phyloP scores from a whole-genome alignment of 2,797 vertebrate species.

The Tokudaia muenninki region DNA sequence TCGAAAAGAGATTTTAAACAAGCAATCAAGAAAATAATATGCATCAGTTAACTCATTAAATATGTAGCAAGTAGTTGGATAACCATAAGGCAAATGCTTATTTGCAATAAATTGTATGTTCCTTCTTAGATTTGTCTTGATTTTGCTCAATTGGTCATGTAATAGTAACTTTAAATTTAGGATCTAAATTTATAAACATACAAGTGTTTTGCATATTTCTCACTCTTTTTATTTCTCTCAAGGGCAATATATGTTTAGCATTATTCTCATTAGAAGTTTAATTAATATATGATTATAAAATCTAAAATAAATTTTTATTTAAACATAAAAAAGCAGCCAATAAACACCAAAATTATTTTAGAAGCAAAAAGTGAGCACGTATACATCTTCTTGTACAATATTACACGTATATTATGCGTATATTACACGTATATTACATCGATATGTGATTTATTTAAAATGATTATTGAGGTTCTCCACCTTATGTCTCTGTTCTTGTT shows the following conservation, averaged over 20 bases:
- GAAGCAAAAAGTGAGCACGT: neutral
- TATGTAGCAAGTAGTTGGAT: conserved; percentile 82
- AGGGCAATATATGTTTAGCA: neutral
- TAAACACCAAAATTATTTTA: neutral
- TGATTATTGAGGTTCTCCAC: neutral
- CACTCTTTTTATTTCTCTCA: neutral
- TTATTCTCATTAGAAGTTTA: conserved; percentile 3
- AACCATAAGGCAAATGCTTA: conserved; percentile 85
- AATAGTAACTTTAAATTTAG: conserved; percentile 67
- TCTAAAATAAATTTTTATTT: conserved; percentile 18
- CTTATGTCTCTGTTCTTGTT: neutral
- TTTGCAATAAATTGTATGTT: conserved; percentile 81
- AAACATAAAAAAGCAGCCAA: neutral
- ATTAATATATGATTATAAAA: neutral
- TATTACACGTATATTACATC: neutral
- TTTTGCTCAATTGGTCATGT: conserved; percentile 71
- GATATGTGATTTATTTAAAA: conserved; percentile 24
- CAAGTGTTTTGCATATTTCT: neutral
- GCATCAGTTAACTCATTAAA: conserved; percentile 84
- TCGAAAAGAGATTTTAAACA: conserved; percentile 81
- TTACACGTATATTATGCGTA: neutral
- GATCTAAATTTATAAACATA: conserved; percentile 31
- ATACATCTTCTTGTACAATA: neutral
- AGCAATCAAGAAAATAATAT: conserved; percentile 86
- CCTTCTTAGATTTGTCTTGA: conserved; percentile 74